Evolutionary conservation across 2,888 invertebrate genomes (phyloP).

Genomic region (Nomada fabriciana): DNA sequence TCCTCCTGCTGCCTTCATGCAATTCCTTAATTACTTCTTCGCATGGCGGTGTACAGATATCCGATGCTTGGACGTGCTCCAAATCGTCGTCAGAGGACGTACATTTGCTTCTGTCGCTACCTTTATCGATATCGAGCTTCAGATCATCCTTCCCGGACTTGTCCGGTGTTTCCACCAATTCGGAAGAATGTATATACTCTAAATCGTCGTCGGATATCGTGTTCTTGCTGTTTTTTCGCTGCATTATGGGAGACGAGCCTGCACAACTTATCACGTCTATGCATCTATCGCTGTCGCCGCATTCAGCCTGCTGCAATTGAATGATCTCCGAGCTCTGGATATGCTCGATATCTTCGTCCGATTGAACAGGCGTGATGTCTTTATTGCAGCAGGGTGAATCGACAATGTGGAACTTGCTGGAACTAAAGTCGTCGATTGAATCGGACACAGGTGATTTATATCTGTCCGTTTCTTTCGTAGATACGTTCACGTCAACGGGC

Average conservation of each 20-base stretch:
- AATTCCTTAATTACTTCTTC: background rate
- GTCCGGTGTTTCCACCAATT: conserved; percentile 70
- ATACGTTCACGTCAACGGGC: background rate
- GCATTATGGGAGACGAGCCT: conserved; percentile 44
- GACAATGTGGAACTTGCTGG: conserved; percentile 78
- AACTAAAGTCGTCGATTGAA: conserved; percentile 71
- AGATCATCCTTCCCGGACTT: conserved; percentile 17
- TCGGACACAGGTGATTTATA: conserved; percentile 50
- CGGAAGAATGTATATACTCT: conserved; percentile 79
- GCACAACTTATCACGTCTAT: conserved; percentile 26
- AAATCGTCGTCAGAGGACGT: conserved; percentile 80
- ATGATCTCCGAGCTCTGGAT: conserved; percentile 73
- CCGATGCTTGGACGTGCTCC: conserved; percentile 78
- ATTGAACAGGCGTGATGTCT: conserved; percentile 69
- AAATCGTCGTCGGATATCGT: conserved; percentile 80
- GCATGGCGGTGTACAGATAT: conserved; percentile 56
- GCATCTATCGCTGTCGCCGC: conserved; percentile 34
- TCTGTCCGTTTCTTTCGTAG: conserved; percentile 1
- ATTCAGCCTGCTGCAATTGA: conserved; percentile 56
- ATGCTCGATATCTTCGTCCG: conserved; percentile 81
- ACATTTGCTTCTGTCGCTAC: conserved; percentile 42
- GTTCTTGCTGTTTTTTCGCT: conserved; percentile 72
- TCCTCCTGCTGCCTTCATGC: conserved; percentile 27
- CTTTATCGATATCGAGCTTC: conserved; percentile 19
- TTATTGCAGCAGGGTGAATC: conserved; percentile 64